These are phyloP conservation scores for Pantherophis guttatus DNA, from an alignment of 2,113 vertebrate genomes.

Conservation along the genomic window DNA sequence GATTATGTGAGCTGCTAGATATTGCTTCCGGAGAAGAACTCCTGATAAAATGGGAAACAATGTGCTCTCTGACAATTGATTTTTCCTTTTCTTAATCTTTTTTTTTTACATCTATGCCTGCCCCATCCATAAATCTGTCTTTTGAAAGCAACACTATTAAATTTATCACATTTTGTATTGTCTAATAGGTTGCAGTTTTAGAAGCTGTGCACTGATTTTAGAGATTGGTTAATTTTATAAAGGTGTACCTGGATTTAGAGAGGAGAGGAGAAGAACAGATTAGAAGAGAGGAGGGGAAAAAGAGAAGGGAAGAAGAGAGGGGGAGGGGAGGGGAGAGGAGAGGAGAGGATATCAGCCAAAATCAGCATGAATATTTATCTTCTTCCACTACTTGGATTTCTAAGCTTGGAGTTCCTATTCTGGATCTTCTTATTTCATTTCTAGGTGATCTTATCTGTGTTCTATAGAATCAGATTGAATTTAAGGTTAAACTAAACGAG, in stretches of 20 bases:
- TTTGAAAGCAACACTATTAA: background rate
- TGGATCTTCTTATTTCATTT: background rate
- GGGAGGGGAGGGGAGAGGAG: background rate
- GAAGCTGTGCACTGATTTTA: background rate
- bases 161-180: background rate
- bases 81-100: background rate
- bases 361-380: background rate
- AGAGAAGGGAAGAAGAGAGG: too few species aligned
- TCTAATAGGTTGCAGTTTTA: background rate
- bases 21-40: background rate
- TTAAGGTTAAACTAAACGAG: background rate
- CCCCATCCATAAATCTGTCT: background rate
- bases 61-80: background rate
- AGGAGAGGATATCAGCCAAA: background rate
- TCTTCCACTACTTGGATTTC: background rate
- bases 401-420: background rate
- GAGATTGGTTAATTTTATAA: too few species aligned
- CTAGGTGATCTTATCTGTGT: background rate
- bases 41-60: background rate
- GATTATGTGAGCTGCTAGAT: background rate
- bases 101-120: background rate
- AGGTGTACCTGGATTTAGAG: background rate
- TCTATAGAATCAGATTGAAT: slow-evolving; percentile 5
- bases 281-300: too few species aligned
- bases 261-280: background rate